Evolutionary conservation across 2,113 vertebrate genomes (phyloP), one percentile per base, ranked within the genome.

Genomic region (Astatotilapia flaviijosephi): DNA sequence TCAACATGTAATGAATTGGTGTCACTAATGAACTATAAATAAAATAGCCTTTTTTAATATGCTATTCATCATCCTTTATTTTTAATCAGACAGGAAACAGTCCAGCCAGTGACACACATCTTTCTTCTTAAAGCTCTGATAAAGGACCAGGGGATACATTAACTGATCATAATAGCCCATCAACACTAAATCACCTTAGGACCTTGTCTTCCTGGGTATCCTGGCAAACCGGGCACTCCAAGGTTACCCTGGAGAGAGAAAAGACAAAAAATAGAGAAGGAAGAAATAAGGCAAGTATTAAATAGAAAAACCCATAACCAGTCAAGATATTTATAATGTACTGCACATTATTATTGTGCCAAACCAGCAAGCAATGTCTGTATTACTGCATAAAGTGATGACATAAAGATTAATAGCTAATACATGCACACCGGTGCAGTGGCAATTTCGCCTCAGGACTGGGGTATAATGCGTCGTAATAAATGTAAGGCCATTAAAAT

Each of bases 21-120:
- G 94, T 93, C 91, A 84, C 93, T 94, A 92, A 96, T 94, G 92
- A 94, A 92, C 94, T 95, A 95, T 95, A 95, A 95, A 96, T 95
- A 95, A 96, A 95, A 94, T 89, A 93, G 79, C 79, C 73, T 45
- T 89, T 94, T 93, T 94, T 89, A 90, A 95, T 89, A 91, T 91
- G 92, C 83, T 87, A 94, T 96, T 93, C 80, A 94, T 96, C 93
- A 93, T 92, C 68, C 82, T 91, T 93, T 92, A 90, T 92, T 91
- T 95, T 94, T 94, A 94, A 96, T 94, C 88, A 91, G 86, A 83
- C 92, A 88, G 90, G 85, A 95, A 89, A 91, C 86, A 86, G 85
- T 86, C 68, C 3, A 60, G 87, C 58, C 90, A 83, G 77, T 87
- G 86, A 84, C 80, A 77, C 55, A 68, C 83, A 73, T 94, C 84